Evolutionary conservation across 2,113 vertebrate genomes (phyloP), one percentile per base, ranked within the genome.

Genomic region (Pseudois nayaur): DNA sequence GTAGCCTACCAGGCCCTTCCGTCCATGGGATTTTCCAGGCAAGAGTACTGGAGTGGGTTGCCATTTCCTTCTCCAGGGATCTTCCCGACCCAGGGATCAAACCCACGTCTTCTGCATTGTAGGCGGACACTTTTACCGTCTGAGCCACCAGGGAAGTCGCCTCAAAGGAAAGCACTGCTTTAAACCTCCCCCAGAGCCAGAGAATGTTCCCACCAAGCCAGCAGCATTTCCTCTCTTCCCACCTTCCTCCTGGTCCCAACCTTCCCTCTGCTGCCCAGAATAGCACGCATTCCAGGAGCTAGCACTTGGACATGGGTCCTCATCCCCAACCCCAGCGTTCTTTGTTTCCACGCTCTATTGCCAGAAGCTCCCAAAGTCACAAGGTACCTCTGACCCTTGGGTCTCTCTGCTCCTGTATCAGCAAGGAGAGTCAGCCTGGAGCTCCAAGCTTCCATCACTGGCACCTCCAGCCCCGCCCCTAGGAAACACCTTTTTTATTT

Each of bases 81-180:
- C 19, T 25, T 40, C 36, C 67, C 0, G 2, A 74, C 21, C 19
- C 10, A 40, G 67, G 19, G 19, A 74, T 74, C 1, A 1, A 74
- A 74, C 36, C 5, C n/a, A 23, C 1, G 4, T 25, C 21, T 74
- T 21, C 67, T 1, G 21, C 10, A 23, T 40, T 25, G 11, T 12
- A 23, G 67, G 67, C 0, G 0, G 67, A 13, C 19, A 2, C n/a
- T 74, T 71, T 74, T 40, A 74, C 19, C 0, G 0, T 25, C 36
- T 74, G 10, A 74, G 36, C 10, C 36, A 40, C 67, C 10, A 12
- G 36, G 67, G 67, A 81, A 33, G 33, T 23, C 50, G 33, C 11
- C 79, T 82, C 50, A 54, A 54, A 13, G 1, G 6, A n/a, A n/a
- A 54, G 33, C 50, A 54, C 19, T 0, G 0, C 31, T 54, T 36